Evolutionary conservation across 2,888 invertebrate genomes (phyloP).

Genomic region (Standfussiana lucernea): DNA sequence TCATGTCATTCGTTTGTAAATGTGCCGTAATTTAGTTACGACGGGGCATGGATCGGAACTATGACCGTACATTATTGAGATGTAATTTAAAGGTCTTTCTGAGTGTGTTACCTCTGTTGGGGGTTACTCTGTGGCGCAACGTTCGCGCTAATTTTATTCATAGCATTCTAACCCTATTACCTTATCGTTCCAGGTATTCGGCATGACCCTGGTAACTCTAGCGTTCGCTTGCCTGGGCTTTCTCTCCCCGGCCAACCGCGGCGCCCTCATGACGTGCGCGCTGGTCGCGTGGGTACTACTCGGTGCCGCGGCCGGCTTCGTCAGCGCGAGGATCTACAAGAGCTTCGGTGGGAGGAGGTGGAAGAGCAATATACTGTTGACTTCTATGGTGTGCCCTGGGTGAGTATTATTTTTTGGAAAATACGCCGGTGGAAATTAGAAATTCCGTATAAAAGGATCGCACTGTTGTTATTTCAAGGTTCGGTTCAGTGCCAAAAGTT

Average conservation of each 20-base stretch:
- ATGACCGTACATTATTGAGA: no score
- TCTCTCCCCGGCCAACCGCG: slow-evolving; percentile 99
- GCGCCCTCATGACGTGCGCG: slow-evolving; percentile 99
- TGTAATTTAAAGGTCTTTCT: no score
- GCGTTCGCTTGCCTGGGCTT: slow-evolving; percentile 99
- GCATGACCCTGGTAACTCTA: slow-evolving; percentile 98
- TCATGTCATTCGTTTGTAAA: no score
- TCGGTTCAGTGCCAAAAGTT: neutral
- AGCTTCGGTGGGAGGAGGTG: slow-evolving; percentile 99
- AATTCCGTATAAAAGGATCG: neutral
- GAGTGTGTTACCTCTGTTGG: no score
- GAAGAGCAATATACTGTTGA: slow-evolving; percentile 99
- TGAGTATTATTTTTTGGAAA: slow-evolving; percentile 84
- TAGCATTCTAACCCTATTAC: neutral
- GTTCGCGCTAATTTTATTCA: no score
- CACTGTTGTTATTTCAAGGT: neutral
- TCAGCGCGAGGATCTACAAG: slow-evolving; percentile 99
- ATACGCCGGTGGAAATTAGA: neutral
- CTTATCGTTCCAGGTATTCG: slow-evolving; percentile 90
- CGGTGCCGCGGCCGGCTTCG: slow-evolving; percentile 99
- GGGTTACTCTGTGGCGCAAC: no score
- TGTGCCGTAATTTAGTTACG: no score
- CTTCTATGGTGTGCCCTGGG: slow-evolving; percentile 99
- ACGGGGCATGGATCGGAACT: no score
- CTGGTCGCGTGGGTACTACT: slow-evolving; percentile 99